A percentile compares a stretch with the other conserved stretches of the same genome.
These are phyloP conservation scores for Xiphorhynchus elegans DNA, from an alignment of 2,113 vertebrate genomes.

Conservation along the genomic window DNA sequence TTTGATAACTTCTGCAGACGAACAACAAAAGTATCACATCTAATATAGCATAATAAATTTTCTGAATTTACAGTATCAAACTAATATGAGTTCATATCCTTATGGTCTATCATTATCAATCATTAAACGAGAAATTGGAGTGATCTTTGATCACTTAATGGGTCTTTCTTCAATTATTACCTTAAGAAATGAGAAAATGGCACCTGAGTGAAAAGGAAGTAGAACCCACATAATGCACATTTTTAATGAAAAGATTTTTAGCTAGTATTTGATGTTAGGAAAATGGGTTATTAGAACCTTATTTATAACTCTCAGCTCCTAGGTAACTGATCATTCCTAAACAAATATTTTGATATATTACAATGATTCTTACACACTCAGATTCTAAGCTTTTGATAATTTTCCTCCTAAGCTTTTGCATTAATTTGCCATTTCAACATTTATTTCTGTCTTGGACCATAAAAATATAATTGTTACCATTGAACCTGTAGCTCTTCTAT, in stretches of 20 bases:
- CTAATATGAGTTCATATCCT: not conserved
- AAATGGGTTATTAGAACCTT: not conserved
- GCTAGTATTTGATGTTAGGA: not conserved
- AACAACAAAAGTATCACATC: not conserved
- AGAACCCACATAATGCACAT: not conserved
- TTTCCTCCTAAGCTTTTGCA: slow-evolving; percentile 22
- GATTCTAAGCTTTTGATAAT: not conserved
- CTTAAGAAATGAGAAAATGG: not conserved
- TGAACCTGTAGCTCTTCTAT: slow-evolving; percentile 17
- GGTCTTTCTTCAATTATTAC: not conserved
- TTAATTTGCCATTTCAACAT: slow-evolving; percentile 54
- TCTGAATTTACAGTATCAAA: not conserved
- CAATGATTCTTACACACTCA: not conserved
- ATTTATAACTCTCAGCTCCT: not conserved
- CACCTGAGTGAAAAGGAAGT: not conserved
- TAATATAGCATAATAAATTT: not conserved
- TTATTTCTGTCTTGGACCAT: slow-evolving; percentile 49
- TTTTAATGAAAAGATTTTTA: not conserved
- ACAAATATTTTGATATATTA: not conserved
- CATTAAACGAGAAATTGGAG: not conserved
- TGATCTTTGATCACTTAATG: not conserved
- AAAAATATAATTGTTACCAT: slow-evolving; percentile 58
- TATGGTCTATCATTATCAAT: not conserved
- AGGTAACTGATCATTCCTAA: slow-evolving; percentile 5
- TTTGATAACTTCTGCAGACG: not conserved